Evolutionary conservation across 2,113 vertebrate genomes (phyloP).

Genomic region (Charadrius vociferus): DNA sequence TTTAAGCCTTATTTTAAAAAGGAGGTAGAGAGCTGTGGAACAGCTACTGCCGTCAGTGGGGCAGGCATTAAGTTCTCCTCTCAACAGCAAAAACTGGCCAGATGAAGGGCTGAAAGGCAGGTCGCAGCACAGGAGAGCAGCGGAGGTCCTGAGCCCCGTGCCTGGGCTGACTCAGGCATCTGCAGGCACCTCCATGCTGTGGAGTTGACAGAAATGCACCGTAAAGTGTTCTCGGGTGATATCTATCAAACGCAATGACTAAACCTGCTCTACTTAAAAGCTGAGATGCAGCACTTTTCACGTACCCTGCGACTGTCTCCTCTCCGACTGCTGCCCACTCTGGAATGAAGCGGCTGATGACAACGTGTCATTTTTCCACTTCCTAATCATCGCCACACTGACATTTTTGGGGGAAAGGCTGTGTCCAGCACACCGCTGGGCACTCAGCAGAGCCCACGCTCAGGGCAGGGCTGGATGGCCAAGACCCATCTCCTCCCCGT

Average conservation of each 20-base stretch:
- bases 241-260: not conserved
- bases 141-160: not conserved
- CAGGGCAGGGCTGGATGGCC: not conserved
- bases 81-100: accelerated
- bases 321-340: not conserved
- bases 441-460: not conserved
- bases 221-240: not conserved
- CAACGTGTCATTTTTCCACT: accelerated
- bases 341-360: accelerated
- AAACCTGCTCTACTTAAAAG: not conserved
- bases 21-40: not conserved
- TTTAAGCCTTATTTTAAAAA: not conserved
- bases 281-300: not conserved
- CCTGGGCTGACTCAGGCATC: not conserved
- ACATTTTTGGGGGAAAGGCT: not conserved
- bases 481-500: not conserved
- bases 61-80: not conserved
- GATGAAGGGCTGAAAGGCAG: not conserved
- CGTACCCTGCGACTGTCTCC: not conserved
- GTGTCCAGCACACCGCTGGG: not conserved
- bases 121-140: not conserved
- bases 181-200: not conserved
- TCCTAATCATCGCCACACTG: not conserved
- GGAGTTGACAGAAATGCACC: not conserved
- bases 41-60: accelerated